Percentiles rank a stretch among this genome's conserved stretches.
phyloP scores from a whole-genome alignment of 2,888 invertebrate genomes.

The Buathra laborator region DNA sequence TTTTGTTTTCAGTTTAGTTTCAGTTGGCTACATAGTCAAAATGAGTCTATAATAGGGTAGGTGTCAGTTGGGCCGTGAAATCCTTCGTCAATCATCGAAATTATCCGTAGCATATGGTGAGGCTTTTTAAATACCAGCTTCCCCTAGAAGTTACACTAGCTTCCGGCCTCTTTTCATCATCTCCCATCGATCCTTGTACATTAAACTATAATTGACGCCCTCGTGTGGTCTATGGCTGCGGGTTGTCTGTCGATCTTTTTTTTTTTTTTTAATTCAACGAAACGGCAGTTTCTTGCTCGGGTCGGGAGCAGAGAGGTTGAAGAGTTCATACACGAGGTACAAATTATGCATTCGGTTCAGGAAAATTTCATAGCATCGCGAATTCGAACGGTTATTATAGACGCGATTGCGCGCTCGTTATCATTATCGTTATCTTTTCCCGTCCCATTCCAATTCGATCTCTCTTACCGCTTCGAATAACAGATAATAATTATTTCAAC shows the following conservation, averaged over 20 bases:
- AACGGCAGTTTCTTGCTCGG: constrained; percentile 26
- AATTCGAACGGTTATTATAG: constrained; percentile 55
- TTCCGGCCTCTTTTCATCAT: constrained; percentile 56
- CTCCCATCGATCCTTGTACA: constrained; percentile 27
- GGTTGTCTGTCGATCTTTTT: constrained; percentile 7
- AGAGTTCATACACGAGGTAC: constrained; percentile 63
- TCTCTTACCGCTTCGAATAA: not conserved
- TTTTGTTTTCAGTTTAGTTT: no score
- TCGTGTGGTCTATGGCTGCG: not conserved
- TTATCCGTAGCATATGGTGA: constrained; percentile 78
- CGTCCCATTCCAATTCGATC: not conserved
- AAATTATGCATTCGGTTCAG: constrained; percentile 68
- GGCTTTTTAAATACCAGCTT: constrained; percentile 45
- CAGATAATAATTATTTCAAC: not conserved
- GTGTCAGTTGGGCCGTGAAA: constrained; percentile 83
- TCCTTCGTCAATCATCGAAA: constrained; percentile 80
- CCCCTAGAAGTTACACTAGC: constrained; percentile 11
- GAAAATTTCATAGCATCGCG: constrained; percentile 49
- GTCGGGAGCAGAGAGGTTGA: constrained; percentile 47
- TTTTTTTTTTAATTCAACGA: constrained; percentile 35
- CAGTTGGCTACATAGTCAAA: not conserved
- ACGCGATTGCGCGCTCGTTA: constrained; percentile 42
- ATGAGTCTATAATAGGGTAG: constrained; percentile 60
- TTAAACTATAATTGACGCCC: constrained; percentile 37
- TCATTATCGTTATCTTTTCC: constrained; percentile 29